Conservation (phyloP, 2,113 vertebrate species). For the Hucho hucho region DNA sequence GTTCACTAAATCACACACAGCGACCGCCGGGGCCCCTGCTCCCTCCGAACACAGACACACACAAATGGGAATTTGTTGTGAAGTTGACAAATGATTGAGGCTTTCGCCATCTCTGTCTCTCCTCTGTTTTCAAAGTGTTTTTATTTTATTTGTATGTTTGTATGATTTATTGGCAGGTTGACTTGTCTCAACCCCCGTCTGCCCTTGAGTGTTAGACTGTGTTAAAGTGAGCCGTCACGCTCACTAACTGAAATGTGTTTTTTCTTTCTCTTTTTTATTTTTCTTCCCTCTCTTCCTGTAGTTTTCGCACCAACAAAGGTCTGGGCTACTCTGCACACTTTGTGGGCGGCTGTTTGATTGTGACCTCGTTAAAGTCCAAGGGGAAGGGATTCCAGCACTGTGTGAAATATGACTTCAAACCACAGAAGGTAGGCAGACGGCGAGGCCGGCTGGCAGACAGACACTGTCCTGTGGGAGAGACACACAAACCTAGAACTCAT, state of each 20-base stretch:
- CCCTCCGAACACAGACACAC: conserved; percentile 4
- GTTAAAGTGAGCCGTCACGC: conserved; percentile 12
- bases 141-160: conserved; percentile 8
- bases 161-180: conserved; percentile 15
- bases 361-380: conserved; percentile 97
- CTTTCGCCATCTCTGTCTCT: conserved; percentile 16
- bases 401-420: conserved; percentile 98
- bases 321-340: conserved; percentile 98
- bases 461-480: neutral
- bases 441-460: neutral
- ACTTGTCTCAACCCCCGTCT: neutral
- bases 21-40: conserved; percentile 14
- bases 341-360: conserved; percentile 93
- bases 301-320: conserved; percentile 97
- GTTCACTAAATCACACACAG: conserved; percentile 54
- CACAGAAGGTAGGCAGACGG: conserved; percentile 85
- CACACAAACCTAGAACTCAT: neutral
- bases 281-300: conserved; percentile 46
- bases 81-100: conserved; percentile 29
- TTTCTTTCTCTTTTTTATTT: neutral
- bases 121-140: conserved; percentile 2
- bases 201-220: conserved; percentile 8
- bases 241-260: neutral
- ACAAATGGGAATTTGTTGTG: conserved; percentile 20
- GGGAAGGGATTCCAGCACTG: conserved; percentile 98